Conservation (phyloP, 2,797 vertebrate species). For the Mormyrus proboscirostris region DNA sequence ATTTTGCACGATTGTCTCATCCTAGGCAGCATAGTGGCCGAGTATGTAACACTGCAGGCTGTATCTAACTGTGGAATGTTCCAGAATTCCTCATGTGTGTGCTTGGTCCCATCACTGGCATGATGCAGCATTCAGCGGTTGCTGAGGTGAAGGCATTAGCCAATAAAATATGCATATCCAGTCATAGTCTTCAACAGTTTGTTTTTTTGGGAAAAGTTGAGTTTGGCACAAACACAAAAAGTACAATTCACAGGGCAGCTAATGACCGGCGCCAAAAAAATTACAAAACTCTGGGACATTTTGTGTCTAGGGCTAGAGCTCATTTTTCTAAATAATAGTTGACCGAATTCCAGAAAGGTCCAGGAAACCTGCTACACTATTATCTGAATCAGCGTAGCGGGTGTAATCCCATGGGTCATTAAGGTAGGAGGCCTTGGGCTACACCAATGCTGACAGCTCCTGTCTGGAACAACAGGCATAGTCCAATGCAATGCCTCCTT, state of each 20-base stretch:
- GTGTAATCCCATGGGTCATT: constrained; percentile 1
- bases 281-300: not conserved
- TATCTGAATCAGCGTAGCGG: not conserved
- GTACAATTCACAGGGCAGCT: not conserved
- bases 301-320: not conserved
- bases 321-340: not conserved
- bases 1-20: not conserved
- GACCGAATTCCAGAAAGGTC: not conserved
- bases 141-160: not conserved
- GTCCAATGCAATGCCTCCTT: not conserved
- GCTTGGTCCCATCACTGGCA: not conserved
- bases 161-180: not conserved
- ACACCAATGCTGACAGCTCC: not conserved
- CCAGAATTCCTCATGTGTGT: not conserved
- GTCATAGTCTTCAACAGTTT: not conserved
- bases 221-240: not conserved
- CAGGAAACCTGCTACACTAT: not conserved
- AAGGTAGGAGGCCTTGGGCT: not conserved
- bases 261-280: not conserved
- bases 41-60: not conserved
- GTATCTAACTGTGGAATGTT: not conserved
- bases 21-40: not conserved
- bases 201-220: not conserved
- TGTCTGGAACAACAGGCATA: not conserved
- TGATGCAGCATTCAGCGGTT: not conserved